These are phyloP conservation scores for Gymnocypris eckloni DNA, from an alignment of 2,797 vertebrate species.

Conservation along the genomic window DNA sequence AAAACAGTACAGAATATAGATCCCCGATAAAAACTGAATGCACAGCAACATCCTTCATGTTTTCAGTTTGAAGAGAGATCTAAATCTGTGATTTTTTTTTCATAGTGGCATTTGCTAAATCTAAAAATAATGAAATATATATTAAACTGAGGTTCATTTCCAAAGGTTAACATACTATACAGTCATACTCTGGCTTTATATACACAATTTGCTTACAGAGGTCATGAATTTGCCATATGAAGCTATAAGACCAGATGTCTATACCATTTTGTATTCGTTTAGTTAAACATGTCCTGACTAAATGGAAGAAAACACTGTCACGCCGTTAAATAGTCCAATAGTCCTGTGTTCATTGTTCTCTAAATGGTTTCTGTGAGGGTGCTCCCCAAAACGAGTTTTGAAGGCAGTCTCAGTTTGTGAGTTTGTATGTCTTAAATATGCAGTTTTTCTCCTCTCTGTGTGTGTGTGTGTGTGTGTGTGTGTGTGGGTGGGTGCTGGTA, in stretches of 20 bases:
- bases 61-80: constrained; percentile 17
- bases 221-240: constrained; percentile 44
- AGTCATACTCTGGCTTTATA: constrained; percentile 47
- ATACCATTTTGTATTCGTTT: constrained; percentile 58
- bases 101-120: constrained; percentile 3
- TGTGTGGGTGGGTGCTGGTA: constrained; percentile 64
- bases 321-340: constrained; percentile 60
- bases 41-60: background rate
- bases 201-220: constrained; percentile 37
- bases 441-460: constrained; percentile 66
- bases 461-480: constrained; percentile 65
- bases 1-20: constrained; percentile 2
- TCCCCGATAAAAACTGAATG: constrained; percentile 18
- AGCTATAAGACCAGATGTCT: constrained; percentile 58
- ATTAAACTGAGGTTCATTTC: constrained; percentile 22
- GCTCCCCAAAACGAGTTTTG: constrained; percentile 60
- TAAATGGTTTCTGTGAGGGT: constrained; percentile 68
- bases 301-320: constrained; percentile 60
- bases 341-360: constrained; percentile 70
- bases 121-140: constrained; percentile 17
- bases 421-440: constrained; percentile 70
- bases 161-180: constrained; percentile 7
- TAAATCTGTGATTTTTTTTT: constrained; percentile 4
- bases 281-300: constrained; percentile 61
- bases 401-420: constrained; percentile 67